Percentiles rank a stretch among this genome's conserved stretches.
phyloP scores from a whole-genome alignment of 2,113 vertebrate species.

The Stomatorhinus ivindoensis region DNA sequence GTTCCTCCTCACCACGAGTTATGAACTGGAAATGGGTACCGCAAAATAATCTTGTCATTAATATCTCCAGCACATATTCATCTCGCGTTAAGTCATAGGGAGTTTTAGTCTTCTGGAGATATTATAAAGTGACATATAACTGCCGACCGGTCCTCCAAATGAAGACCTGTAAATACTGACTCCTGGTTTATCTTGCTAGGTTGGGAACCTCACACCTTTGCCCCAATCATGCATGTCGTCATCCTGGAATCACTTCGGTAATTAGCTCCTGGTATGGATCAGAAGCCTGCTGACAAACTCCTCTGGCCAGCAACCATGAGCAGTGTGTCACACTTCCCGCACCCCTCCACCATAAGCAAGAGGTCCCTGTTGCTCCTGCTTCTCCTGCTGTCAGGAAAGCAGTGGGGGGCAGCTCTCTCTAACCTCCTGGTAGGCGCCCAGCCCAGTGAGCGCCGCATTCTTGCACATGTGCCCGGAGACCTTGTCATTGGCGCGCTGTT shows the following conservation, averaged over 20 bases:
- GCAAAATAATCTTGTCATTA: not conserved
- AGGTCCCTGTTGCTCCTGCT: conserved; percentile 65
- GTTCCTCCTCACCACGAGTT: not conserved
- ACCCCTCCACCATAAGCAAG: conserved; percentile 44
- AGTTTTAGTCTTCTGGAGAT: not conserved
- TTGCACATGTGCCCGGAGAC: conserved; percentile 89
- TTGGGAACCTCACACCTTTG: not conserved
- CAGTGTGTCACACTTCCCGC: not conserved
- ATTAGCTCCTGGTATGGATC: conserved; percentile 29
- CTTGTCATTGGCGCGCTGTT: conserved; percentile 95
- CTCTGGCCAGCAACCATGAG: not conserved
- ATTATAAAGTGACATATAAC: not conserved
- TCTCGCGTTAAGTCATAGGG: not conserved
- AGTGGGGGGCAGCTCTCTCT: conserved; percentile 57
- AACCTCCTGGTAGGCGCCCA: conserved; percentile 67
- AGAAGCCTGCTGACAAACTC: conserved; percentile 6
- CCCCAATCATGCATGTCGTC: conserved; percentile 17
- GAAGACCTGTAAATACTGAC: not conserved
- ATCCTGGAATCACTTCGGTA: conserved; percentile 23
- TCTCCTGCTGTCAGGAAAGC: conserved; percentile 59
- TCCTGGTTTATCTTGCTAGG: not conserved
- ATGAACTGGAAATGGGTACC: not conserved
- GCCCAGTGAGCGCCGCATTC: conserved; percentile 81
- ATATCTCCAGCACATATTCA: not conserved
- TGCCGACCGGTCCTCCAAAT: not conserved